Conservation (phyloP, 1,140 invertebrate species). For the Pseudoatta argentina region DNA sequence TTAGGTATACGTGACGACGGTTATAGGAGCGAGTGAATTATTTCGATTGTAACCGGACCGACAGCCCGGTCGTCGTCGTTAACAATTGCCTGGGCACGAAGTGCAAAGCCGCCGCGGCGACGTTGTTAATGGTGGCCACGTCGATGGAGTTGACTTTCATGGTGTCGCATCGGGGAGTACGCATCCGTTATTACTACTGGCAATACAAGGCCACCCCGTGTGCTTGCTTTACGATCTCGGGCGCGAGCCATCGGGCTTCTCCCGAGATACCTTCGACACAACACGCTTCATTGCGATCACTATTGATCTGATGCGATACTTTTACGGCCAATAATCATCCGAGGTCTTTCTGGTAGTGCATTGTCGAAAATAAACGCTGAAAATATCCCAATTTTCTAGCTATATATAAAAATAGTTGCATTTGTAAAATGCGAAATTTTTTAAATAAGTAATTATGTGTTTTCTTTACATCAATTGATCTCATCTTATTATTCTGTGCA, state of each 20-base stretch:
- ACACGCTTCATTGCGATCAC: constrained; percentile 4
- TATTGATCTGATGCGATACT: constrained; percentile 25
- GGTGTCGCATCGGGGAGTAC: background rate
- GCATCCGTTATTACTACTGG: constrained; percentile 23
- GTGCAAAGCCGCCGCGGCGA: constrained; percentile 36
- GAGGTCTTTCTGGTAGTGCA: no score
- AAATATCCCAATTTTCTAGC: background rate
- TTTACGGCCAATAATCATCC: constrained; percentile 3
- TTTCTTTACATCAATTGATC: no score
- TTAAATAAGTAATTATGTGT: no score
- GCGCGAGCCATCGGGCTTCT: background rate
- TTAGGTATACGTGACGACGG: constrained; percentile 53
- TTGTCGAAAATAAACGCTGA: background rate
- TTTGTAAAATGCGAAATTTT: no score
- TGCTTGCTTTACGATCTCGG: constrained; percentile 33
- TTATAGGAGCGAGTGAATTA: constrained; percentile 48
- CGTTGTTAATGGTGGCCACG: constrained; percentile 26
- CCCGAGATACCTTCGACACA: constrained; percentile 15
- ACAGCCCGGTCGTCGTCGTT: constrained; percentile 26
- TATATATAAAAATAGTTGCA: background rate
- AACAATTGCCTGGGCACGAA: constrained; percentile 41
- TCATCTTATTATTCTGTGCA: no score
- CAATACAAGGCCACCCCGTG: background rate
- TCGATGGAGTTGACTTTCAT: constrained; percentile 38
- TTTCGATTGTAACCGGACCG: constrained; percentile 44